Base-by-base conservation (phyloP, 2,113 vertebrate genomes). In the Morphnarchus princeps region DNA sequence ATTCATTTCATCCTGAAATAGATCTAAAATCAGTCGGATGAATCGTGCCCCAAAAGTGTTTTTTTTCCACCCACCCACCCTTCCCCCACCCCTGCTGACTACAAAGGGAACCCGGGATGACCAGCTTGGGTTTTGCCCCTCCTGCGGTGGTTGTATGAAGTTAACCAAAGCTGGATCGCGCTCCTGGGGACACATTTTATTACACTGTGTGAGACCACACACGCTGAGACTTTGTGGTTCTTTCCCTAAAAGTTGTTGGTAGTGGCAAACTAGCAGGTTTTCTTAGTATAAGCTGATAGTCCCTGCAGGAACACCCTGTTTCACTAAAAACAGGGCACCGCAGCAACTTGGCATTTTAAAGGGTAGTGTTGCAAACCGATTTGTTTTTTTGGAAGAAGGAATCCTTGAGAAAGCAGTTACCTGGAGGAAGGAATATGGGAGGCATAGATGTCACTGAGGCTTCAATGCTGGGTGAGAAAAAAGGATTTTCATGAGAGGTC, bases 81-180 rank as follows among this genome's bases (percentile, higher is more conserved):
- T 61, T 47, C 9, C 40, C 21, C 16, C 3, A 6, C 3, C 16
- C 3, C 8, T 0, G 0, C 6, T 25, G 34, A 42, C 13, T 26
- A 31, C 57, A 38, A 36, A 49, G 38, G 45, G n/a, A 92, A 32
- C 5, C 42, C 50, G 58, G 42, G 55, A 59, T 81, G 50, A 52
- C 52, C 65, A 71, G 19, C 22, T 42, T 62, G 19, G 24, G 29
- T 34, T 42, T 47, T 91, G 10, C 18, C 32, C 10, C 54, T 63
- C 72, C 12, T 13, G 24, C 59, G 47, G 58, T n/a, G 24, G 45
- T n/a, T 19, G 5, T 70, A 15, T 40, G 12, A 50, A 40, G 22
- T 32, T 72, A 89, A 72, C 32, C 40, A 90, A 67, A 95, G 25
- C 16, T 58, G 54, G 24, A 65, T 65, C 5, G 1, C 18, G 11